phyloP scores from a whole-genome alignment of 1,140 invertebrate genomes.

The Holotrichia oblita region DNA sequence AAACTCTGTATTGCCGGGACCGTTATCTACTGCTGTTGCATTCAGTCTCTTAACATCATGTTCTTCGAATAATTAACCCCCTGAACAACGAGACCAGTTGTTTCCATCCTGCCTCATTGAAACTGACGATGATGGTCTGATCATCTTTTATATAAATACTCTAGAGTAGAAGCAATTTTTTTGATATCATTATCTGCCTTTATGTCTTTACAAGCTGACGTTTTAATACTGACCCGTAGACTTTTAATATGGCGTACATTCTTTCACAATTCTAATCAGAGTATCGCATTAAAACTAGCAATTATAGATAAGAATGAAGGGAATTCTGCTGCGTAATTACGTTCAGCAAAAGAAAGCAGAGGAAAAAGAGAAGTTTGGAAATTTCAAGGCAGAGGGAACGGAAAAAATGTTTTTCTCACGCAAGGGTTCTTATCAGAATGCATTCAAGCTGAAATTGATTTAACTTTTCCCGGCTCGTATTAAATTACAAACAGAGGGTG shows the following conservation, averaged over 20 bases:
- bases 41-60: no score
- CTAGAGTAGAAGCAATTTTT: no score
- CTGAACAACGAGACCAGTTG: no score
- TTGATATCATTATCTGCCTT: neutral
- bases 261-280: constrained; percentile 13
- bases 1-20: no score
- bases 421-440: constrained; percentile 24
- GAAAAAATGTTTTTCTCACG: constrained; percentile 35
- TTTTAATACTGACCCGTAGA: neutral
- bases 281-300: constrained; percentile 19
- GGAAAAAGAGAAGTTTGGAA: constrained; percentile 5
- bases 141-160: no score
- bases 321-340: constrained; percentile 31
- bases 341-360: neutral
- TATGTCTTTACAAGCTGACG: neutral
- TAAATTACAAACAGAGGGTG: neutral
- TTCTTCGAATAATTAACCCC: no score
- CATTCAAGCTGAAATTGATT: constrained; percentile 35
- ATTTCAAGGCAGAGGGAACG: neutral
- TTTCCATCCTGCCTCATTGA: no score
- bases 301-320: constrained; percentile 2
- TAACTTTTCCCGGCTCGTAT: constrained; percentile 25
- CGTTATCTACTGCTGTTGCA: no score
- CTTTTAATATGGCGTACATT: neutral
- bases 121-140: no score